Percentiles rank a stretch among this genome's conserved stretches.
Conservation (phyloP, 2,797 vertebrate genomes). For the Simalia tracyae region DNA sequence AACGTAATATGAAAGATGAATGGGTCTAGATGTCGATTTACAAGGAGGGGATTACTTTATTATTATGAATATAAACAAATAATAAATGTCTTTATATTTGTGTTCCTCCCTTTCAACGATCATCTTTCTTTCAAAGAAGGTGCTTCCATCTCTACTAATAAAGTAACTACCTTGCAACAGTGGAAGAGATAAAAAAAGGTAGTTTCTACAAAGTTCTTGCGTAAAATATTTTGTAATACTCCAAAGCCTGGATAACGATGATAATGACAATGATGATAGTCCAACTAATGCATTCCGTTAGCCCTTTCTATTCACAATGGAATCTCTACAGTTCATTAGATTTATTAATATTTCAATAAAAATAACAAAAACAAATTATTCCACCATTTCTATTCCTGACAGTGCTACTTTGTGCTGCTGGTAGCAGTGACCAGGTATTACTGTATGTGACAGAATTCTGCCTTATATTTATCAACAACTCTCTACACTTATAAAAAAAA, state of each 20-base stretch:
- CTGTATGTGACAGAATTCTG: too few relatives aligned
- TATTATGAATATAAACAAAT: not conserved
- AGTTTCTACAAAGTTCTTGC: not conserved
- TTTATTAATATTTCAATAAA: slow-evolving; percentile 1
- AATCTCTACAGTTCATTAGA: not conserved
- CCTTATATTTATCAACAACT: too few relatives aligned
- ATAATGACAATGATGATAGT: not conserved
- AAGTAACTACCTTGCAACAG: not conserved
- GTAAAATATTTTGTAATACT: not conserved
- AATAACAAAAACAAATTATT: not conserved
- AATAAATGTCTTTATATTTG: not conserved
- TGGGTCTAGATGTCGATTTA: not conserved
- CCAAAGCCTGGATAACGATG: not conserved
- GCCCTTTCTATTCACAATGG: not conserved
- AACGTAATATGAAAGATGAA: not conserved
- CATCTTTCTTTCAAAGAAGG: not conserved
- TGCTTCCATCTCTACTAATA: not conserved
- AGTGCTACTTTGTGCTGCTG: not conserved
- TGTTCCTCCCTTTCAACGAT: not conserved
- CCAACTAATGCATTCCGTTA: not conserved
- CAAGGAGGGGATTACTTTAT: not conserved
- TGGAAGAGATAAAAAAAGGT: not conserved
- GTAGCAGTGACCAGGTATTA: too few relatives aligned
- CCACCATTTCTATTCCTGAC: not conserved
- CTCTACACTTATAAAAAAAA: too few relatives aligned